Base-by-base conservation (phyloP, 1,140 invertebrate genomes). In the Eubasilissa regina region DNA sequence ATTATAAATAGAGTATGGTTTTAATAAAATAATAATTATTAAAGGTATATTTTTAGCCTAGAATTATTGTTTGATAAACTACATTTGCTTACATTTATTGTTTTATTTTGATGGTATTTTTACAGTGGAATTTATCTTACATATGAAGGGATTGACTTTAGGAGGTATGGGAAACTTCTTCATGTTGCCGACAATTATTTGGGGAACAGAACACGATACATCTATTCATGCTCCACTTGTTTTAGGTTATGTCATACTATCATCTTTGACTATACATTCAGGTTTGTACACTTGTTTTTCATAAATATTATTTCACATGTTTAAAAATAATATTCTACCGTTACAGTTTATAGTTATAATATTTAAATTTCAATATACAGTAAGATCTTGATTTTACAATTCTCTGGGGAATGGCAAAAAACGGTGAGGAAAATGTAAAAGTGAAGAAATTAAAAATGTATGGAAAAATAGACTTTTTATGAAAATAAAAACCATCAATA, bases 111-210 rank as follows among this genome's bases (percentile, higher is more conserved):
- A 35, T 35, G 6, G 6, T 35, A 35, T 55, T 55, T 68, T 84
- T 85, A 17, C 84, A 86, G 86, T 86, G 60, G 77, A 83, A 0
- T 44, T 84, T 0, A 45, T 21, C 13, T 51, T 81, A 15, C 58
- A 85, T 3, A 4, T 86, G 19, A 87, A 87, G 68, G 84, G 83
- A 8, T 85, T 86, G 75, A 84, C 85, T 0, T 64, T 88, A 35
- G 84, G 83, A 4, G 78, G 86, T 72, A 83, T 84, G 77, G 84
- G 84, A 68, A 72, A 83, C 0, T 56, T 86, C 43, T 80, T 87
- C n/a, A 81, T 84, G 12, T 68, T 86, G 17, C 86, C 87, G 0
- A 84, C 81, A 84, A 64, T 87, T 8, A 86, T 88, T 75, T 87
- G 87, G 86, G 85, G 86, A 12, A 79, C 84, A 0, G 81, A 83